phyloP scores from a whole-genome alignment of 2,797 vertebrate genomes.

The Labeo calbasu region DNA sequence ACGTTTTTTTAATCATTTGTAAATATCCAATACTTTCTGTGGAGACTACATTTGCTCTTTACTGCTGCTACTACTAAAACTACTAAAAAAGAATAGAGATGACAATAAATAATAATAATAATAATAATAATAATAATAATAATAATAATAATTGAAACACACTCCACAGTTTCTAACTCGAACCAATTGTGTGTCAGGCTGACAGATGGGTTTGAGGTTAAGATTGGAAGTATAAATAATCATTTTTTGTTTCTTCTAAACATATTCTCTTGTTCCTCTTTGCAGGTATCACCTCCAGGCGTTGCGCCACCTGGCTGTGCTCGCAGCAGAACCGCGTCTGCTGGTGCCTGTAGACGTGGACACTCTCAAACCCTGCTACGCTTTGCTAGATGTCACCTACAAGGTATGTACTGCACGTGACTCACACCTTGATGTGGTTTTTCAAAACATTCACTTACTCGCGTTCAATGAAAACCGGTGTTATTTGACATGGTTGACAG shows the following conservation, averaged over 20 bases:
- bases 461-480: neutral
- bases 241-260: neutral
- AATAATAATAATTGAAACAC: neutral
- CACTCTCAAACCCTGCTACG: constrained; percentile 91
- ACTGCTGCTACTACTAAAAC: too few species aligned
- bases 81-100: neutral
- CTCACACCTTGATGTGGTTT: neutral
- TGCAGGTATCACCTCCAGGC: constrained; percentile 96
- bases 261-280: neutral
- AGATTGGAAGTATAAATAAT: neutral
- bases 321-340: constrained; percentile 92
- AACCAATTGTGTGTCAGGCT: neutral
- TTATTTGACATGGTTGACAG: neutral
- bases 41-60: neutral
- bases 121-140: too few species aligned
- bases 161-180: neutral
- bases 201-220: neutral
- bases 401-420: constrained; percentile 76
- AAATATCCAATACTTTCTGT: neutral
- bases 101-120: neutral
- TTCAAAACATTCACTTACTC: neutral
- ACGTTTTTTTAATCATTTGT: neutral
- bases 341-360: constrained; percentile 95
- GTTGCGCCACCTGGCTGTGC: constrained; percentile 90
- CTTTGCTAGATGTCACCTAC: constrained; percentile 93